phyloP scores from a whole-genome alignment of 2,797 vertebrate species.

The Amniataba percoides region DNA sequence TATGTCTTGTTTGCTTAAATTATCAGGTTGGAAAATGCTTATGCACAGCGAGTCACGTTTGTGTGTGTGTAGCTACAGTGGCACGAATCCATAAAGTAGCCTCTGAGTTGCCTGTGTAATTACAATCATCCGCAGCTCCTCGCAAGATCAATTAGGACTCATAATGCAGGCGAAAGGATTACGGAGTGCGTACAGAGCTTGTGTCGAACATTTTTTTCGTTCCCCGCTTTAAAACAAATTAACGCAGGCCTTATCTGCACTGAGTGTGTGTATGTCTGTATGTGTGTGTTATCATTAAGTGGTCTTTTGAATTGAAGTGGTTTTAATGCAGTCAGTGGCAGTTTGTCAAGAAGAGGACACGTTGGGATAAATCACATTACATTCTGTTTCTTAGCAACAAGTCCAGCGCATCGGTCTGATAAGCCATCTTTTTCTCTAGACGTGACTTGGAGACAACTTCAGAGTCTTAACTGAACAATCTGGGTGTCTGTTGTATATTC shows the following conservation, averaged over 20 bases:
- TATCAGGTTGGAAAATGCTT: neutral
- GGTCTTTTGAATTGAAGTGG: constrained; percentile 25
- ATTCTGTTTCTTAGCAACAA: constrained; percentile 79
- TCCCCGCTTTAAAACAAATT: constrained; percentile 32
- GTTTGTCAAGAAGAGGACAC: constrained; percentile 48
- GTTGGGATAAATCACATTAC: constrained; percentile 56
- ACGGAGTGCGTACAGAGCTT: constrained; percentile 6
- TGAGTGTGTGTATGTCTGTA: constrained; percentile 5
- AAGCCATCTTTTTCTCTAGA: constrained; percentile 47
- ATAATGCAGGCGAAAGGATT: constrained; percentile 31
- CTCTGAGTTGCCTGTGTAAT: constrained; percentile 17
- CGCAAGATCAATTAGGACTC: constrained; percentile 23
- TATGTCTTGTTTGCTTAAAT: constrained; percentile 17
- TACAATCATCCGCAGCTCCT: constrained; percentile 23
- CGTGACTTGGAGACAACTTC: constrained; percentile 62
- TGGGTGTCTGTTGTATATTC: constrained; percentile 7
- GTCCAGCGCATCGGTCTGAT: constrained; percentile 48
- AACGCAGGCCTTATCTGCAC: constrained; percentile 24
- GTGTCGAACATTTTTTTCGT: constrained; percentile 13
- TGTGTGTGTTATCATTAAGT: constrained; percentile 28
- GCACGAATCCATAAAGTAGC: constrained; percentile 5
- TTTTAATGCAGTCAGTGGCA: constrained; percentile 51
- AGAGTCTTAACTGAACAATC: constrained; percentile 34
- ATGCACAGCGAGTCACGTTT: constrained; percentile 15
- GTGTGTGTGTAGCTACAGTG: constrained; percentile 10